Conservation (phyloP, 2,797 vertebrate species). For the Pseudocheirus occidentalis region DNA sequence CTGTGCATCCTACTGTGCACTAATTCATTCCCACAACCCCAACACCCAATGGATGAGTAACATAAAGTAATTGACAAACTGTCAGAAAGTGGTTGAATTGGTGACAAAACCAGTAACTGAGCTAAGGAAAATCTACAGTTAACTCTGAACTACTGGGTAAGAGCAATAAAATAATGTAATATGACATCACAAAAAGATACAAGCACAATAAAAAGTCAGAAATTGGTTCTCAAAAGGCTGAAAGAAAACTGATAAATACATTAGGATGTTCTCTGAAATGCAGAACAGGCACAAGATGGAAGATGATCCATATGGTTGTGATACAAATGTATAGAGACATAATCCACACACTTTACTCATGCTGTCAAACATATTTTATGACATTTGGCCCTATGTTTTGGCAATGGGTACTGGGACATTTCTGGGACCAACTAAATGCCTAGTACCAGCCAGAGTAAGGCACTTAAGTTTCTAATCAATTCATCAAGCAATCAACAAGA, state of each 20-base stretch:
- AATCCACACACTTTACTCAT: not conserved
- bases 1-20: not conserved
- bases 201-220: not conserved
- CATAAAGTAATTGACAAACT: not conserved
- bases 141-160: not conserved
- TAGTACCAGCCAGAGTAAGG: not conserved
- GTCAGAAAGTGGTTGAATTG: not conserved
- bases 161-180: not conserved
- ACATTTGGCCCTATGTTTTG: not conserved
- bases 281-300: conserved; percentile 2
- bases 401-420: not conserved
- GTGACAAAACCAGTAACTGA: not conserved
- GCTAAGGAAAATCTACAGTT: not conserved
- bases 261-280: conserved; percentile 35
- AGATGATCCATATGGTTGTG: not conserved
- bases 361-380: not conserved
- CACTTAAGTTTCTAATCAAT: not conserved
- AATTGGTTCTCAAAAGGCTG: conserved; percentile 29
- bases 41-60: not conserved
- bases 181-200: not conserved
- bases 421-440: not conserved
- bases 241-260: conserved; percentile 13
- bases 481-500: not conserved
- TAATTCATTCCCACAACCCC: not conserved
- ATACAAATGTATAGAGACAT: not conserved